Percentiles rank a stretch among this genome's conserved stretches.
Conservation (phyloP, 2,888 invertebrate species). For the Cryptops parisi region DNA sequence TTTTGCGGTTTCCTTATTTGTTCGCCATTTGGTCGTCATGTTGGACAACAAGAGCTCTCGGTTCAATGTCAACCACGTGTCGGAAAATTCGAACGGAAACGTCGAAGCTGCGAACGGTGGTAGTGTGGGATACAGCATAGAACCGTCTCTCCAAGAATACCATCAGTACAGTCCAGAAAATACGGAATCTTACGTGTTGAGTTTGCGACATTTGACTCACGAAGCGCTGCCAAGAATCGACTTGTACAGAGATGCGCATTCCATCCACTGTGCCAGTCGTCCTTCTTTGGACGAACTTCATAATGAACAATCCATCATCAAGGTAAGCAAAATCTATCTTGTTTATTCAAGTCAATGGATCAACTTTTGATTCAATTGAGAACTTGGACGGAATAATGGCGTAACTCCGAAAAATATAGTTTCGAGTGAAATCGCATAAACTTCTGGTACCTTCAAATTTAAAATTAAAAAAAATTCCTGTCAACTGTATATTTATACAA, state of each 20-base stretch:
- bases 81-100: neutral
- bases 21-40: too few relatives aligned
- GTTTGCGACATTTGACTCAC: constrained; percentile 69
- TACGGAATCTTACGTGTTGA: constrained; percentile 36
- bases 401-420: too few relatives aligned
- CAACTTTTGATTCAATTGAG: too few relatives aligned
- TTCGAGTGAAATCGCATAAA: too few relatives aligned
- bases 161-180: neutral
- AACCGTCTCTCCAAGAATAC: neutral
- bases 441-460: too few relatives aligned
- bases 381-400: too few relatives aligned
- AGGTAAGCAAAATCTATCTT: too few relatives aligned
- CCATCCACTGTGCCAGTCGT: constrained; percentile 69
- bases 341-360: too few relatives aligned
- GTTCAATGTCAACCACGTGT: neutral
- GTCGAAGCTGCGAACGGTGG: neutral
- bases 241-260: constrained; percentile 77
- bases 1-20: too few relatives aligned
- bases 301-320: constrained; percentile 33
- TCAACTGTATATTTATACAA: too few relatives aligned
- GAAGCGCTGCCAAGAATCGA: constrained; percentile 75
- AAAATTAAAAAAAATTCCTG: too few relatives aligned
- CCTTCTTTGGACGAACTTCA: constrained; percentile 80
- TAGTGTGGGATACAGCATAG: too few relatives aligned
- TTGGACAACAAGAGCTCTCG: neutral